Conservation (phyloP, 2,113 vertebrate species). For the Mellivora capensis region DNA sequence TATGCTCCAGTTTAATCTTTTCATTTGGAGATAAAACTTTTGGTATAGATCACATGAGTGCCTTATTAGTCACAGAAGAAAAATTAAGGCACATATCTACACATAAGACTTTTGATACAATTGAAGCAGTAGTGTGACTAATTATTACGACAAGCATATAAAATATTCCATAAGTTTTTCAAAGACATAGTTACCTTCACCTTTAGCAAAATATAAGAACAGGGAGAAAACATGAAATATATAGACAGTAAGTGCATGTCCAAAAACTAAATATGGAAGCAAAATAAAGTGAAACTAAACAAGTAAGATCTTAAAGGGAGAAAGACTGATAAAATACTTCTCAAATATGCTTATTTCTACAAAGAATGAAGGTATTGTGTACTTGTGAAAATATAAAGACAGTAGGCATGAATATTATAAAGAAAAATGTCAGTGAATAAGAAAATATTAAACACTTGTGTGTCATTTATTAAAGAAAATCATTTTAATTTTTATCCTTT, state of each 20-base stretch:
- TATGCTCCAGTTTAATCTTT: neutral
- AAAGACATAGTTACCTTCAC: neutral
- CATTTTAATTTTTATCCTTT: neutral
- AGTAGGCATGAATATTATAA: neutral
- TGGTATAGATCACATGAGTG: neutral
- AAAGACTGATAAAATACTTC: neutral
- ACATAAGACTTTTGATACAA: neutral
- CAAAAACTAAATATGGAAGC: neutral
- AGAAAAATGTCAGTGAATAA: neutral
- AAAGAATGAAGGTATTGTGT: neutral
- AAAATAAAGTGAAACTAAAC: neutral
- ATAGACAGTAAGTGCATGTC: neutral
- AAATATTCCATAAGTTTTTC: neutral
- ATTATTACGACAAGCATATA: neutral
- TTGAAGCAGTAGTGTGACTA: neutral
- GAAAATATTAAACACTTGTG: neutral
- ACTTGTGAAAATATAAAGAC: neutral
- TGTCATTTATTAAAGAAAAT: neutral
- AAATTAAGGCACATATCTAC: neutral
- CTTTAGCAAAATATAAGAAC: neutral
- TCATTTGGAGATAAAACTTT: neutral
- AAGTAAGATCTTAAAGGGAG: neutral
- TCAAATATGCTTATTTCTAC: neutral
- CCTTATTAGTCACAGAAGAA: neutral
- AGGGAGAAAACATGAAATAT: too few relatives aligned